These are phyloP conservation scores for Sminthurinus aureus DNA, from an alignment of 2,888 invertebrate species.

Conservation along the genomic window DNA sequence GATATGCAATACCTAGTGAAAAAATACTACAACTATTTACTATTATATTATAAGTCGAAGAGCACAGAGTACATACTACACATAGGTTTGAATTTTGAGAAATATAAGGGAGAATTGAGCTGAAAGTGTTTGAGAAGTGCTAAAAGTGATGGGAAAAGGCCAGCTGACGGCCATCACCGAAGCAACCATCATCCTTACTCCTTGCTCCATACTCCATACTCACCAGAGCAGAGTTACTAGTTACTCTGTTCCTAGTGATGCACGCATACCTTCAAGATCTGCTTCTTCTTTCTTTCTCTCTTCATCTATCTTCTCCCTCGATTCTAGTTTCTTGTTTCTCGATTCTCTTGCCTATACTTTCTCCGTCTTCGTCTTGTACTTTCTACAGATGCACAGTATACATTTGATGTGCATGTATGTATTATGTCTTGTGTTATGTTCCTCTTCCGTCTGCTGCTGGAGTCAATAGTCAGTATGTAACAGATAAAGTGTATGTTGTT, in stretches of 20 bases:
- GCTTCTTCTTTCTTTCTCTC: constrained; percentile 32
- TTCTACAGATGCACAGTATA: background rate
- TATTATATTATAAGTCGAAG: background rate
- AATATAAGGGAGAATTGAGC: constrained; percentile 29
- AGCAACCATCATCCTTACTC: constrained; percentile 41
- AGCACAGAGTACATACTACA: background rate
- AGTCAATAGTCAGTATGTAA: too few relatives aligned
- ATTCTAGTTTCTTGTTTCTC: background rate
- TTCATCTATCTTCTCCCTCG: constrained; percentile 23
- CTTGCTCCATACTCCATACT: too few relatives aligned
- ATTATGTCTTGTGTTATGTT: too few relatives aligned
- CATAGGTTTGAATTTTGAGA: too few relatives aligned
- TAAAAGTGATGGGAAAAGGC: constrained; percentile 54
- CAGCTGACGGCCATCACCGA: constrained; percentile 54
- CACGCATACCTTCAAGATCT: constrained; percentile 40
- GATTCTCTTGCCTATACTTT: constrained; percentile 14
- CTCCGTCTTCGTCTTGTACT: background rate
- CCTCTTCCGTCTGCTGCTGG: too few relatives aligned
- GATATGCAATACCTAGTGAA: too few relatives aligned
- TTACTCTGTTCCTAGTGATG: constrained; percentile 15
- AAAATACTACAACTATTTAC: background rate
- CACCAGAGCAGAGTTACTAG: too few relatives aligned
- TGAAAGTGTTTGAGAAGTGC: constrained; percentile 49
- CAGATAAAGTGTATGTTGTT: too few relatives aligned
- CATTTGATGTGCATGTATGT: background rate